Evolutionary conservation across 2,888 invertebrate species (phyloP).

Genomic region (Toxonevra muliebris): DNA sequence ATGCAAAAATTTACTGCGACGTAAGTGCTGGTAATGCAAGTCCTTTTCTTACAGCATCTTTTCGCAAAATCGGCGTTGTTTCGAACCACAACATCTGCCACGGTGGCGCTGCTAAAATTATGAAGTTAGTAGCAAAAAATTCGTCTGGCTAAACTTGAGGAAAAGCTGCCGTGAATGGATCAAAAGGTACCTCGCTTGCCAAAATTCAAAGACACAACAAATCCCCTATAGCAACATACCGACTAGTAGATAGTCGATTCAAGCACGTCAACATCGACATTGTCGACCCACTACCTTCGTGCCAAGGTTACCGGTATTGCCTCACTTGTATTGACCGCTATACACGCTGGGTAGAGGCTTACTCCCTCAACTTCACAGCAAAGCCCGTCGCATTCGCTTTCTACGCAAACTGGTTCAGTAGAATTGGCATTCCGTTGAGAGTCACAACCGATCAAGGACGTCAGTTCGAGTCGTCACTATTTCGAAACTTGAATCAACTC

Average conservation of each 20-base stretch:
- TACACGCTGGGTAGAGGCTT: too few species aligned
- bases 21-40: conserved; percentile 9
- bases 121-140: too few species aligned
- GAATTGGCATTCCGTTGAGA: too few species aligned
- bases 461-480: conserved; percentile 45
- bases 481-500: conserved; percentile 44
- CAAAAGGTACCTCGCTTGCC: conserved; percentile 23
- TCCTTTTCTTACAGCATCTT: conserved; percentile 25
- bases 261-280: conserved; percentile 37
- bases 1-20: conserved; percentile 12
- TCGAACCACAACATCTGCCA: conserved; percentile 19
- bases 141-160: too few species aligned
- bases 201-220: conserved; percentile 34
- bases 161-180: too few species aligned
- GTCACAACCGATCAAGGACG: conserved; percentile 24
- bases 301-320: conserved; percentile 24
- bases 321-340: too few species aligned
- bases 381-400: too few species aligned
- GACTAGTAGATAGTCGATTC: conserved; percentile 27
- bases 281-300: conserved; percentile 27
- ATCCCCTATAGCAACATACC: conserved; percentile 20
- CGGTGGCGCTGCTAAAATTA: background rate
- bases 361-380: too few species aligned
- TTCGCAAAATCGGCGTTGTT: conserved; percentile 23
- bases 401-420: too few species aligned